Base-by-base conservation (phyloP, 30 jellyfish, hydroid and myxozoan species). In the Cassiopea andromeda region DNA sequence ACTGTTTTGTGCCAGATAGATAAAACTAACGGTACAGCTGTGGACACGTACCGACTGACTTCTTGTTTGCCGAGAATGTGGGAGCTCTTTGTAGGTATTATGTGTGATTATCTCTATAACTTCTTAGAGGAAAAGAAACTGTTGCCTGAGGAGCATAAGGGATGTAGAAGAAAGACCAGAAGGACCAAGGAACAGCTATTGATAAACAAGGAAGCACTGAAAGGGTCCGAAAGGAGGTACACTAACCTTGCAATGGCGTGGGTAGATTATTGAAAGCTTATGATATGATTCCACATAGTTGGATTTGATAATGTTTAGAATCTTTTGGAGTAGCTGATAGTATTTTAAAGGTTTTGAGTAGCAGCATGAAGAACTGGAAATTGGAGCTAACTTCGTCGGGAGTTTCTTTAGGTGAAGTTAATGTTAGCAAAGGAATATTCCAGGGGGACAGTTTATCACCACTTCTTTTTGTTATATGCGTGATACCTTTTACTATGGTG, bases 201-300 rank as follows among this genome's bases (percentile, higher is more conserved):
- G 1, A 73, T 85, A 45, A 77, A 85, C 69, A 71, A 73, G 50
- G 59, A 48, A 16, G 59, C 54, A 13, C 87, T 70, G 1, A 64
- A 72, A 69, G 78, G 73, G 54, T 18, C 72, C 38, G 73, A 75
- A 75, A 85, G 68, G 75, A 73, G 81, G 45, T 46, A 74, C 13
- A 59, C 87, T 6, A 85, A 73, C 67, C 87, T 83, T 18, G 75
- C 85, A 1, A 83, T 73, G 76, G 92, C 84, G 19, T 83, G 84
- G 38, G 38, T 27, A 27, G 38, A 27, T 27, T 75, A 67, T 6
- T 49, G 7, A 83, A 83, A 54, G 92, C 92, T 10, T 83, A 69
- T 54, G 85, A 69, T 69, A 2, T 73, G 60, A 45, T 83, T n/a
- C 92, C 92, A 27, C 85, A 83, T 44, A 19, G 76, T 58, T 67